Evolutionary conservation across 30 jellyfish, hydroid and myxozoan genomes (phyloP), one percentile per base, ranked within the genome.

Genomic region (Aurelia aurita complex sp. Pacific): DNA sequence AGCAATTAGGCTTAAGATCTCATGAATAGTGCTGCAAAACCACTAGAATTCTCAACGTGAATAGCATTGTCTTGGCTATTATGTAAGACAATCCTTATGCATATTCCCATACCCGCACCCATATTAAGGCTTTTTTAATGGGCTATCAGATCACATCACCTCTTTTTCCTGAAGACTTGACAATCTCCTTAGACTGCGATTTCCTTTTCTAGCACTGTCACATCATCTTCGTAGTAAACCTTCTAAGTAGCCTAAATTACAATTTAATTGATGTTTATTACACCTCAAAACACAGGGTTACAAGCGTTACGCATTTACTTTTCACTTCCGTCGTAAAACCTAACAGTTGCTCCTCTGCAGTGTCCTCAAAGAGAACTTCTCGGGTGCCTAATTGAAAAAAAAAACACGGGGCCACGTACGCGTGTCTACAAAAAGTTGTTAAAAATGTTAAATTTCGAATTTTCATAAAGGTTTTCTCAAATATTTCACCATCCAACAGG

Each of bases 111-210:
- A 55, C 76, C 77, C 17, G 88, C 76, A 78, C 70, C 61, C 17
- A 15, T 63, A 32, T 9, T 36, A 40, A 40, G 59, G 79, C 23
- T 32, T 8, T 53, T 78, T 53, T 52, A 35, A 42, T 67, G 83
- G 59, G 38, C 73, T 63, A 51, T 53, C 85, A 60, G 77, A 16
- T 73, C 77, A 43, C 83, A 82, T 36, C 85, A 82, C 91, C 85
- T 82, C 74, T 71, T 82, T 82, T 69, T 15, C 19, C 43, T 67
- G 80, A 82, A 82, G 91, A 82, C 83, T 8, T 82, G 91, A 40
- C 67, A 73, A 82, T 82, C 85, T 82, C 68, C 60, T 73, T 38
- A 82, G 91, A 82, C 91, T 73, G 84, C 91, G 85, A 82, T 82
- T 82, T 82, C 91, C 91, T 82, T 16, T 46, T 62, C 32, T 72